A percentile compares a stretch with the other conserved stretches of the same genome.
These are phyloP conservation scores for Drosophila pullipes DNA, from an alignment of 2,888 invertebrate species.

Conservation along the genomic window DNA sequence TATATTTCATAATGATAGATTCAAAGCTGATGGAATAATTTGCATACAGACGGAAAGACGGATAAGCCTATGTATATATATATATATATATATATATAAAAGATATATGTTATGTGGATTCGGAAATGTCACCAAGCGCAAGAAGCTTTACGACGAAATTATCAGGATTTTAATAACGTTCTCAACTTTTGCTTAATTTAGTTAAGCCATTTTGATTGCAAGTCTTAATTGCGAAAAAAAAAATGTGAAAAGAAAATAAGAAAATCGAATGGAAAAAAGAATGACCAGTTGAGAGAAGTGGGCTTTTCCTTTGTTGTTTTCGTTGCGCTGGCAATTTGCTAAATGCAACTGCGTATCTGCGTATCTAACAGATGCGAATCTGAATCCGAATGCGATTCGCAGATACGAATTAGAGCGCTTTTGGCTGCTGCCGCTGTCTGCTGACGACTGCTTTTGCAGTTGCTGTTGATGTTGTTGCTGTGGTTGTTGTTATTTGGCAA, in stretches of 20 bases:
- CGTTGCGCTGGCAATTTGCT: conserved; percentile 51
- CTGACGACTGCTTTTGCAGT: conserved; percentile 5
- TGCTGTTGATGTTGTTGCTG: conserved; percentile 33
- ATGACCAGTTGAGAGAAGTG: background rate
- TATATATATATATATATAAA: background rate
- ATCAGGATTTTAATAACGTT: background rate
- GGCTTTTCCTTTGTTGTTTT: background rate
- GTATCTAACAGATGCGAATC: conserved; percentile 68
- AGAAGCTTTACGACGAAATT: background rate
- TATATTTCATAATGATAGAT: background rate
- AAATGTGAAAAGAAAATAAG: background rate
- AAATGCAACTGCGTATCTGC: conserved; percentile 67
- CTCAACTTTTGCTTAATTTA: background rate
- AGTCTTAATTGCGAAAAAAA: background rate
- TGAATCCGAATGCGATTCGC: conserved; percentile 36
- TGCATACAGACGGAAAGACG: background rate
- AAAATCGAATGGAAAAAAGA: background rate
- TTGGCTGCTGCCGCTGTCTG: conserved; percentile 50
- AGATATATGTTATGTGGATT: background rate
- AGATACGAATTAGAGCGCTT: conserved; percentile 37
- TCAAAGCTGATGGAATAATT: background rate
- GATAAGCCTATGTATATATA: background rate
- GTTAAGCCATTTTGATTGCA: background rate
- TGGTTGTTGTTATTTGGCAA: conserved; percentile 42
- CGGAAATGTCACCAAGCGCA: background rate